These are phyloP conservation scores for Morpho helenor DNA, from an alignment of 2,888 invertebrate species.

Conservation along the genomic window DNA sequence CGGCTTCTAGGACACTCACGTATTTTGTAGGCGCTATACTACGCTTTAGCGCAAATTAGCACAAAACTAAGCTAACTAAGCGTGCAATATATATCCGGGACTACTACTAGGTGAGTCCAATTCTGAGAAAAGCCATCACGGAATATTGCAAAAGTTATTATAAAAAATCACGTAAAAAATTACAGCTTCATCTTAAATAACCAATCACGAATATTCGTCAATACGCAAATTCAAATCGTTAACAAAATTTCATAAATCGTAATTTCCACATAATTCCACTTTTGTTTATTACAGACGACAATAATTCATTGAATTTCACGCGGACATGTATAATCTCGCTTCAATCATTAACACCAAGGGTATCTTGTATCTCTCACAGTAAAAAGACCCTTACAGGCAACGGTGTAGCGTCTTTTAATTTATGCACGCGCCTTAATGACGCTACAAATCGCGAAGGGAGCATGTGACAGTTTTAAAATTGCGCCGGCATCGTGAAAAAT, in stretches of 20 bases:
- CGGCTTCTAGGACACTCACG: too few relatives aligned
- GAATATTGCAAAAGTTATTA: too few relatives aligned
- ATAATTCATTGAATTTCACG: slow-evolving; percentile 32
- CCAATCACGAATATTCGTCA: slow-evolving; percentile 11
- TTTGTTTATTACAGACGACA: slow-evolving; percentile 27
- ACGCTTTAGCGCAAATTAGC: too few relatives aligned
- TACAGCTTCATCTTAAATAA: not conserved
- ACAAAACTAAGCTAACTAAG: too few relatives aligned
- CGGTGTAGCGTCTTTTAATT: slow-evolving; percentile 19
- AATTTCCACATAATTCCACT: slow-evolving; percentile 23
- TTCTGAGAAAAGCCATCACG: too few relatives aligned
- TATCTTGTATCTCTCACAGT: slow-evolving; percentile 5
- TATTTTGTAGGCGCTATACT: too few relatives aligned
- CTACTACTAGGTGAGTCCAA: too few relatives aligned
- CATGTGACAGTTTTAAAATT: slow-evolving; percentile 53
- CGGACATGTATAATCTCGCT: slow-evolving; percentile 22
- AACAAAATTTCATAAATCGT: slow-evolving; percentile 14
- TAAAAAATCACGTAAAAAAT: not conserved
- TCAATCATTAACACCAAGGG: slow-evolving; percentile 21
- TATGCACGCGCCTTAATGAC: slow-evolving; percentile 34
- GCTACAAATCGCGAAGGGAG: slow-evolving; percentile 38
- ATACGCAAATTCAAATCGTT: slow-evolving; percentile 7
- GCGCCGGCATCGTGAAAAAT: slow-evolving; percentile 44
- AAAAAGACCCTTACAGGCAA: slow-evolving; percentile 19
- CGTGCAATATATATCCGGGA: too few relatives aligned